Percentiles rank a stretch among this genome's conserved stretches.
phyloP scores from a whole-genome alignment of 1,140 invertebrate genomes.

The Polypedilum vanderplanki region DNA sequence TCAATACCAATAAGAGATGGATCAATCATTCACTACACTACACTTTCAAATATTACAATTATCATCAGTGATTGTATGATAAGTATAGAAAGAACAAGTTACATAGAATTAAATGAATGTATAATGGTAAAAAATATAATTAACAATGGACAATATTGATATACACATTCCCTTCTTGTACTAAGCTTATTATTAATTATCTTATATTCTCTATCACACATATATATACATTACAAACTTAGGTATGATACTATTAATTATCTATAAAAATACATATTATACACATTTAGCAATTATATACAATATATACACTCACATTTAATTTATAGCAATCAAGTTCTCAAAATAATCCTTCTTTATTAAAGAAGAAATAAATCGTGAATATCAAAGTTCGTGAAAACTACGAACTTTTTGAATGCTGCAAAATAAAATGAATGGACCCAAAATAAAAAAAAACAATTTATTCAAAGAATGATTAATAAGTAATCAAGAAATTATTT shows the following conservation, averaged over 20 bases:
- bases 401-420: no score
- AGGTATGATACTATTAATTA: no score
- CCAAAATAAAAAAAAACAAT: neutral
- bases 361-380: no score
- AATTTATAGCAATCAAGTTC: no score
- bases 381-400: no score
- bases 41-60: neutral
- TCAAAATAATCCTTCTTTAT: no score
- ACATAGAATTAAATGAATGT: neutral
- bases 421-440: constrained; percentile 24
- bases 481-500: neutral
- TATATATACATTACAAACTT: no score
- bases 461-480: neutral
- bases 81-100: neutral
- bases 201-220: neutral
- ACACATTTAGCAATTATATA: no score
- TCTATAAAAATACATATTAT: no score
- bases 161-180: constrained; percentile 15
- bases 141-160: constrained; percentile 27
- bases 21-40: no score
- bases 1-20: no score
- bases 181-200: neutral
- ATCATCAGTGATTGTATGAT: neutral
- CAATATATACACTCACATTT: no score
- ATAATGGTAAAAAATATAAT: neutral